phyloP scores from a whole-genome alignment of 1,140 invertebrate species.

The Heliothis subflexa region DNA sequence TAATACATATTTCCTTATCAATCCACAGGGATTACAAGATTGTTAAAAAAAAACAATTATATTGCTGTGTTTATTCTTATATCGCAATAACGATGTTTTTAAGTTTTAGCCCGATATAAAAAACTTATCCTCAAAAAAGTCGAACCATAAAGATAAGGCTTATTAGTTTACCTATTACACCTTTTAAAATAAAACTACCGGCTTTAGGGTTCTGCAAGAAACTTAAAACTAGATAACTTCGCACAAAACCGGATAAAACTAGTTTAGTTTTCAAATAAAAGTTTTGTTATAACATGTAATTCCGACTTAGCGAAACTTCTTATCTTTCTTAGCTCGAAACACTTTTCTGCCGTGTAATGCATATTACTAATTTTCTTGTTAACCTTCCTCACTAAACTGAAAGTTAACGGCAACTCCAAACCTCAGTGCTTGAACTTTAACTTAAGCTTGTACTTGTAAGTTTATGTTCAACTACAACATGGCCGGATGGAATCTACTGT shows the following conservation, averaged over 20 bases:
- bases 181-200: not conserved
- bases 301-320: constrained; percentile 2
- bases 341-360: not conserved
- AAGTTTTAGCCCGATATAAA: no score
- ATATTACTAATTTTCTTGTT: constrained; percentile 23
- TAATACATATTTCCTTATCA: no score
- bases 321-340: not conserved
- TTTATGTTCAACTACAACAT: not conserved
- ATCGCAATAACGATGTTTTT: no score
- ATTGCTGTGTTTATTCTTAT: no score
- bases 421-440: constrained; percentile 14
- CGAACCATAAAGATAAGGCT: no score
- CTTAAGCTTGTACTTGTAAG: not conserved
- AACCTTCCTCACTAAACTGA: constrained; percentile 15
- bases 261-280: constrained; percentile 6
- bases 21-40: no score
- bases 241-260: not conserved
- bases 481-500: not conserved
- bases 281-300: constrained; percentile 10
- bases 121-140: no score
- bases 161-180: not conserved
- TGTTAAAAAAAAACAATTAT: no score
- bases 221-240: not conserved
- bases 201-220: not conserved
- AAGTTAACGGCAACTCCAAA: constrained; percentile 9